A percentile compares a stretch with the other conserved stretches of the same genome.
Evolutionary conservation across 2,888 invertebrate species (phyloP).

Genomic region (Lepidocyrtinus sp.): DNA sequence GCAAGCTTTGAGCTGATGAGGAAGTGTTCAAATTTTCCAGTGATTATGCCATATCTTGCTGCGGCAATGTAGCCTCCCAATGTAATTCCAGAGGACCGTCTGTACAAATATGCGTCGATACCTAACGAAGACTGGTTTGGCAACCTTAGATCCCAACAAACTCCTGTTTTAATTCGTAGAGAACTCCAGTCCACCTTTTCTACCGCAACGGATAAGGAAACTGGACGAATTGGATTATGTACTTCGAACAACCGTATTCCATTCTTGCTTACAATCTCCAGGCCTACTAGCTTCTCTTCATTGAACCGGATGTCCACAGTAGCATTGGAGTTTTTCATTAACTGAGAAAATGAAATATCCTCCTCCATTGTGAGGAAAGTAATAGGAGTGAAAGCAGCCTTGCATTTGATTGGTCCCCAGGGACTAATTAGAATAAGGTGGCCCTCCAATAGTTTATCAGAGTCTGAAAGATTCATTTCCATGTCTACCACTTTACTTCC

Average conservation of each 20-base stretch:
- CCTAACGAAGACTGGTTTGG: conserved; percentile 67
- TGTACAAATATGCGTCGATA: conserved; percentile 29
- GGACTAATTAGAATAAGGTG: conserved; percentile 54
- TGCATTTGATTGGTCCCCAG: conserved; percentile 60
- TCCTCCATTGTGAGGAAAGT: conserved; percentile 42
- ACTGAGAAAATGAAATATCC: conserved; percentile 30
- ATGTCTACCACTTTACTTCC: conserved; percentile 30
- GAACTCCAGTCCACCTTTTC: conserved; percentile 56
- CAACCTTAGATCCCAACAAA: conserved; percentile 70
- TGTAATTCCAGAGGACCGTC: conserved; percentile 33
- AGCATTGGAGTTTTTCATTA: conserved; percentile 57
- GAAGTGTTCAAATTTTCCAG: conserved; percentile 40
- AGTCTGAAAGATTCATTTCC: conserved; percentile 26
- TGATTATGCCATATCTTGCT: conserved; percentile 56
- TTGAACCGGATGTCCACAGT: conserved; percentile 56
- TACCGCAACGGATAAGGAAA: conserved; percentile 68
- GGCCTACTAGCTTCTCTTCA: conserved; percentile 58
- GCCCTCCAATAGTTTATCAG: conserved; percentile 48
- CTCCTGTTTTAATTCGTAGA: conserved; percentile 63
- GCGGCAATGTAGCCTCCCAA: conserved; percentile 44
- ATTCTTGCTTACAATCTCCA: conserved; percentile 64
- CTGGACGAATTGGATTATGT: conserved; percentile 70
- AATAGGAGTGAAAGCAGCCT: conserved; percentile 52
- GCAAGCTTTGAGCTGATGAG: conserved; percentile 43
- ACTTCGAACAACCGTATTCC: conserved; percentile 66